A percentile compares a stretch with the other conserved stretches of the same genome.
phyloP scores from a whole-genome alignment of 2,888 invertebrate species.

The Aproaerema taeniolella region DNA sequence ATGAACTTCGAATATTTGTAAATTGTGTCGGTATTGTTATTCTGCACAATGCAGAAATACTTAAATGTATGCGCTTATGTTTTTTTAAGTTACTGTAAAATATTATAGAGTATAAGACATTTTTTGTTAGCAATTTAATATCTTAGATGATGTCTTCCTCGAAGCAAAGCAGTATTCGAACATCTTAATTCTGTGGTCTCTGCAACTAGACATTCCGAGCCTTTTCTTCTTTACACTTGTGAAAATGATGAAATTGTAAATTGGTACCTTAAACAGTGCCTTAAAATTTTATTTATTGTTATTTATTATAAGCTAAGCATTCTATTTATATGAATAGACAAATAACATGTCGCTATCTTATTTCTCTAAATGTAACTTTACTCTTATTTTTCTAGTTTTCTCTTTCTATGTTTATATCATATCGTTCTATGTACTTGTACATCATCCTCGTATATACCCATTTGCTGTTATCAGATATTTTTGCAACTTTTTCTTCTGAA shows the following conservation, averaged over 20 bases:
- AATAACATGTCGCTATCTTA: no score
- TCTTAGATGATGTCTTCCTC: constrained; percentile 40
- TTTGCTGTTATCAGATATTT: no score
- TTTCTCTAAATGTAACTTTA: no score
- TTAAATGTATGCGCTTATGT: constrained; percentile 76
- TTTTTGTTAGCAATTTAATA: constrained; percentile 50
- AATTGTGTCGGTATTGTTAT: constrained; percentile 77
- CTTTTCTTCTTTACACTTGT: constrained; percentile 36
- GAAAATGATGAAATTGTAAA: constrained; percentile 67
- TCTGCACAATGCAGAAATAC: constrained; percentile 78
- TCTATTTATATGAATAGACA: constrained; percentile 69
- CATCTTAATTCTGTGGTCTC: constrained; percentile 23
- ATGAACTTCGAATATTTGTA: constrained; percentile 61
- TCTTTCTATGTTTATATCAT: no score
- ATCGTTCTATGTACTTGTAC: no score
- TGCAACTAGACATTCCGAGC: constrained; percentile 65
- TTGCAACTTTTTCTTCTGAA: no score
- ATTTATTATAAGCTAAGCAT: constrained; percentile 60
- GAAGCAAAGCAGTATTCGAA: constrained; percentile 37
- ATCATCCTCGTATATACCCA: no score
- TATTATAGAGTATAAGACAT: constrained; percentile 23
- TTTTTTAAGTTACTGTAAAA: constrained; percentile 64
- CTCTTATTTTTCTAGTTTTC: no score
- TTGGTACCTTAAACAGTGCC: constrained; percentile 72
- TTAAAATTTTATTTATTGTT: constrained; percentile 75